Evolutionary conservation across 2,888 invertebrate species (phyloP).

Genomic region (Lasiommata megera): DNA sequence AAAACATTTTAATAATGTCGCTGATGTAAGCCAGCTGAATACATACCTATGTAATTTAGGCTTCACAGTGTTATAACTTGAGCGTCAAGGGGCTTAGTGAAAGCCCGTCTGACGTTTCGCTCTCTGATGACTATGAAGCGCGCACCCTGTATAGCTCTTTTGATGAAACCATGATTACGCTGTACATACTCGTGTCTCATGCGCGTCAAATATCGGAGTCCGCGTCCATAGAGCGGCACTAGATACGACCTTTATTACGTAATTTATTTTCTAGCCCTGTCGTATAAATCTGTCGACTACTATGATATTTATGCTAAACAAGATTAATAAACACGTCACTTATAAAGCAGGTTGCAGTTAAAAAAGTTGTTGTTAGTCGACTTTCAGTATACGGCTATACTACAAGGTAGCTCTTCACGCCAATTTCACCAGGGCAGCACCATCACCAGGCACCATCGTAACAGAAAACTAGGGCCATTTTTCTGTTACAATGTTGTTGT

Average conservation of each 20-base stretch:
- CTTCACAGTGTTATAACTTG: conserved; percentile 17
- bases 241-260: neutral
- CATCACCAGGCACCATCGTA: too few species aligned
- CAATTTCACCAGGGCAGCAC: too few species aligned
- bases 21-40: conserved; percentile 2
- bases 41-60: conserved; percentile 9
- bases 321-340: too few species aligned
- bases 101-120: conserved; percentile 15
- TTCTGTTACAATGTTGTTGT: too few species aligned
- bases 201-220: conserved; percentile 14
- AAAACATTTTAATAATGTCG: conserved; percentile 2
- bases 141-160: conserved; percentile 57
- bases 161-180: conserved; percentile 56
- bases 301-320: too few species aligned
- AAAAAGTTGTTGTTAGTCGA: too few species aligned
- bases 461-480: too few species aligned
- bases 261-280: neutral
- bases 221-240: neutral
- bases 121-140: conserved; percentile 24
- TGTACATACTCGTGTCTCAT: conserved; percentile 18
- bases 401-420: too few species aligned
- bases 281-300: too few species aligned
- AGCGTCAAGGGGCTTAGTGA: conserved; percentile 13
- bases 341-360: too few species aligned
- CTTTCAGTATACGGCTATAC: too few species aligned